Percentiles rank a stretch among this genome's conserved stretches.
Conservation (phyloP, 2,113 vertebrate genomes). For the Microcebus griseorufus region DNA sequence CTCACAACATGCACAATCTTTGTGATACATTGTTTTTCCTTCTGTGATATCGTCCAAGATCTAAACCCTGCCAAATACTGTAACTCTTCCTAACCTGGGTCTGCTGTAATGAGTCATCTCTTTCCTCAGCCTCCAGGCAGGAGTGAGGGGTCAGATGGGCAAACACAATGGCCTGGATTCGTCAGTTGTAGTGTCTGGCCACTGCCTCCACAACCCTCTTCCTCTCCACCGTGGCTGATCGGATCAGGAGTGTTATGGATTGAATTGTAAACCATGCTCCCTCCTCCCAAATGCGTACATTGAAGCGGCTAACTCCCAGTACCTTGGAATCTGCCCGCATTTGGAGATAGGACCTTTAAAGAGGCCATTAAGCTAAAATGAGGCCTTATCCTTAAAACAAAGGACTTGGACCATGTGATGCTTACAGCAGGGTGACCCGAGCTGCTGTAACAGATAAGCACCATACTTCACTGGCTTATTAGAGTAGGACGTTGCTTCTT, state of each 20-base stretch:
- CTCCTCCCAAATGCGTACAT: background rate
- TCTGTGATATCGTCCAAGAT: background rate
- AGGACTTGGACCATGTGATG: background rate
- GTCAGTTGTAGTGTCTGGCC: background rate
- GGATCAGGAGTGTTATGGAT: background rate
- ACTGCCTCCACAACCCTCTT: background rate
- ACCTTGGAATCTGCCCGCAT: background rate
- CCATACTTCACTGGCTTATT: background rate
- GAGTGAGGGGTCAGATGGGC: background rate
- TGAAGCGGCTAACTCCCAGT: background rate
- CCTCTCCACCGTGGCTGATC: background rate
- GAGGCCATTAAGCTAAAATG: background rate
- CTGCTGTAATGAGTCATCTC: background rate
- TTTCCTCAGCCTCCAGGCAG: background rate
- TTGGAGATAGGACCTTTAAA: background rate
- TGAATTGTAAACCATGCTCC: background rate
- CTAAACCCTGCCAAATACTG: background rate
- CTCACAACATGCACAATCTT: background rate
- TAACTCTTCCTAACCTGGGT: background rate
- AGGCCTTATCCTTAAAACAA: background rate
- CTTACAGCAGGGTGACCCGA: background rate
- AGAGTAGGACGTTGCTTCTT: background rate
- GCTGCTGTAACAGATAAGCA: background rate
- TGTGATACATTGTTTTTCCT: background rate
- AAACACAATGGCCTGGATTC: background rate